These are phyloP conservation scores for Formica selysi DNA, from an alignment of 1,140 invertebrate genomes.

Conservation along the genomic window DNA sequence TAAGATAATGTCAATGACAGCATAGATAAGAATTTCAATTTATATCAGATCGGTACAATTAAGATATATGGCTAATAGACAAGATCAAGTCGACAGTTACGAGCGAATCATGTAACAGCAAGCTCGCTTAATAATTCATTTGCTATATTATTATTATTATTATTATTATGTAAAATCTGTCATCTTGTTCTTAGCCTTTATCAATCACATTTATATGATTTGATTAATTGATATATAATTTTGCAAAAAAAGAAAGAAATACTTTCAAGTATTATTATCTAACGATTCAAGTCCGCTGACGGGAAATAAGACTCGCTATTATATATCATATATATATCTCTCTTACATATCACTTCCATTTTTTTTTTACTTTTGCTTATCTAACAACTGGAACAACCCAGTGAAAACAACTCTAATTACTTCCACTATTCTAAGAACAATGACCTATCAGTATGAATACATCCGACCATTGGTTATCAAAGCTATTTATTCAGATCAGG, in stretches of 20 bases:
- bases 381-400: not conserved
- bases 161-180: not conserved
- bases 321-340: too few relatives aligned
- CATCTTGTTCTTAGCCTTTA: not conserved
- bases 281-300: not conserved
- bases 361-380: not conserved
- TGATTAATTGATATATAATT: not conserved
- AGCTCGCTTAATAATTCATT: not conserved
- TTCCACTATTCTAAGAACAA: not conserved
- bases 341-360: not conserved
- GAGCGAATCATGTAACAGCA: not conserved
- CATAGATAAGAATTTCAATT: not conserved
- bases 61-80: not conserved
- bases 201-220: not conserved
- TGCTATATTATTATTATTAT: too few relatives aligned
- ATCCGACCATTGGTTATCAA: not conserved
- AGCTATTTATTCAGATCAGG: slow-evolving; percentile 28
- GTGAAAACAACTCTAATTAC: not conserved
- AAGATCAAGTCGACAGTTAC: too few relatives aligned
- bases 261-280: not conserved
- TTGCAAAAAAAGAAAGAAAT: not conserved
- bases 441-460: not conserved
- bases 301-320: too few relatives aligned
- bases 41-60: not conserved
- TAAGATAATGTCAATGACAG: not conserved